A percentile compares a stretch with the other conserved stretches of the same genome.
Conservation (phyloP, 2,797 vertebrate species). For the Kryptolebias ocellatus region DNA sequence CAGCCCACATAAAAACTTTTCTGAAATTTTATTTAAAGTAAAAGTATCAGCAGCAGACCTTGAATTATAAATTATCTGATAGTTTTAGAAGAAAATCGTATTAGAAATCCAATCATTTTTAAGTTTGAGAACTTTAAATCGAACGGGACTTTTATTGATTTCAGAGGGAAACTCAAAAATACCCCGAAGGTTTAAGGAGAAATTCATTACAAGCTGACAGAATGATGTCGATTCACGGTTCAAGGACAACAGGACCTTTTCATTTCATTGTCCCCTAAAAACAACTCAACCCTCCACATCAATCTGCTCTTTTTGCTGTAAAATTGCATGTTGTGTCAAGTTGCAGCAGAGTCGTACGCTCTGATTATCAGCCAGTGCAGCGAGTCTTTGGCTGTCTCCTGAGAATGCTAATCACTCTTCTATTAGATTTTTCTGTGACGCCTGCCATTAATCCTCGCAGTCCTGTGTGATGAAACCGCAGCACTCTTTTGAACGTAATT, state of each 20-base stretch:
- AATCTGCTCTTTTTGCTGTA: slow-evolving; percentile 54
- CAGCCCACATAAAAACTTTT: too few species aligned
- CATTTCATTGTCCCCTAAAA: slow-evolving; percentile 29
- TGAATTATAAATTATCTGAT: too few species aligned
- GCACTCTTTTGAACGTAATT: slow-evolving; percentile 75
- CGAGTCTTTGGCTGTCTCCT: slow-evolving; percentile 54
- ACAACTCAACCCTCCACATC: slow-evolving; percentile 39
- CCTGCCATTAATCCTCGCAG: slow-evolving; percentile 76
- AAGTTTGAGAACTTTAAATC: too few species aligned
- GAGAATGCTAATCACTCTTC: slow-evolving; percentile 74
- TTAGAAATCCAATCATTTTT: too few species aligned
- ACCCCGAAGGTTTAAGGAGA: background rate
- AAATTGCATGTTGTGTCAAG: slow-evolving; percentile 70
- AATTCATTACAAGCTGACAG: slow-evolving; percentile 1
- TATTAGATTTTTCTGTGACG: slow-evolving; percentile 72
- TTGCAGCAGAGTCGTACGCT: slow-evolving; percentile 52
- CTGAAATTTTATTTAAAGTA: too few species aligned
- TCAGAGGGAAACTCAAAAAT: too few species aligned
- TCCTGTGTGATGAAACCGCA: slow-evolving; percentile 61
- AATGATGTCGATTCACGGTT: slow-evolving; percentile 11
- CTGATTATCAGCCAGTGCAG: slow-evolving; percentile 66
- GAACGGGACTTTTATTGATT: too few species aligned
- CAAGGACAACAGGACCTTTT: slow-evolving; percentile 57
- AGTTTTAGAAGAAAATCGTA: too few species aligned
- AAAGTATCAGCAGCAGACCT: too few species aligned